Evolutionary conservation across 2,113 vertebrate species (phyloP).

Genomic region (Prunella fulvescens): DNA sequence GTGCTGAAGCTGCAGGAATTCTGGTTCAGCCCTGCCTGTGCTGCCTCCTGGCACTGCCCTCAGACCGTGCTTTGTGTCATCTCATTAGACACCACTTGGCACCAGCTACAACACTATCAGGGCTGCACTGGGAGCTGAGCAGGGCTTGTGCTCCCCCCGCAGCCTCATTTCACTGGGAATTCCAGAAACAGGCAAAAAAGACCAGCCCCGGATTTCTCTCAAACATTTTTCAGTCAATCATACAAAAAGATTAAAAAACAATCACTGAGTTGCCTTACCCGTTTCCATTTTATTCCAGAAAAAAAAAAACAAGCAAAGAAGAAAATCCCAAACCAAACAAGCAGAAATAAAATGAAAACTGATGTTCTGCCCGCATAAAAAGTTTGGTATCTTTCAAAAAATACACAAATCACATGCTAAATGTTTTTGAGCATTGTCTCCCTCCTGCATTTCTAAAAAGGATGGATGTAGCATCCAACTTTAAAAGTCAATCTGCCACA

Average conservation of each 20-base stretch:
- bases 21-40: background rate
- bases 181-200: background rate
- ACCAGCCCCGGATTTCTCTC: fast-evolving
- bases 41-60: background rate
- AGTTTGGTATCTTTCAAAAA: background rate
- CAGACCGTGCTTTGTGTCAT: background rate
- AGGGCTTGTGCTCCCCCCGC: background rate
- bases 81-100: background rate
- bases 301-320: background rate
- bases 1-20: background rate
- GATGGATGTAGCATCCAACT: background rate
- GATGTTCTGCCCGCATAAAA: background rate
- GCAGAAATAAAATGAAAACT: background rate
- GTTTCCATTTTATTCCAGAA: background rate
- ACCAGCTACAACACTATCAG: background rate
- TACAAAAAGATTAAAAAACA: fast-evolving
- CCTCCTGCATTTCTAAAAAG: background rate
- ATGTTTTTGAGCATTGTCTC: background rate
- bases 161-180: background rate
- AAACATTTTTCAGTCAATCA: background rate
- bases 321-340: background rate
- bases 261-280: fast-evolving
- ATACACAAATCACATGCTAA: background rate
- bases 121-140: background rate
- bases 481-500: background rate